Percentiles rank a stretch among this genome's conserved stretches.
phyloP scores from a whole-genome alignment of 2,888 invertebrate genomes.

The Odontomyia ornata region DNA sequence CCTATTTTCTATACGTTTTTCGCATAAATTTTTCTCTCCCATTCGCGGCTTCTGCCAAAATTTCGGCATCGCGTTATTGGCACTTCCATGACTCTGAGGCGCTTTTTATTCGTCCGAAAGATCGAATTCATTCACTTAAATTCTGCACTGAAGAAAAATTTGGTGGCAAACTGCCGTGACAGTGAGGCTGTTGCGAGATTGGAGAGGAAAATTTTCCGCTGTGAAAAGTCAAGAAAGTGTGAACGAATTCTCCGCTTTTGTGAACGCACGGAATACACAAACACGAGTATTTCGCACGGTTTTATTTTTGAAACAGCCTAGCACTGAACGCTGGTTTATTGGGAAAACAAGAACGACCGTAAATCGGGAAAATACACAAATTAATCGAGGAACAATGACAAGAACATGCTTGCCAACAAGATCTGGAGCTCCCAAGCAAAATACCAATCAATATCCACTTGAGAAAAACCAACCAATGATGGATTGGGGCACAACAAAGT shows the following conservation, averaged over 20 bases:
- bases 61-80: conserved; percentile 19
- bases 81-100: conserved; percentile 10
- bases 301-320: conserved; percentile 41
- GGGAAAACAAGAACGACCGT: neutral
- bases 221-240: conserved; percentile 9
- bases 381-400: conserved; percentile 11
- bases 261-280: neutral
- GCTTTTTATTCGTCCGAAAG: neutral
- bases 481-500: neutral
- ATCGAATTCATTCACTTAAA: conserved; percentile 8
- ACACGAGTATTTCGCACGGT: conserved; percentile 32
- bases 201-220: conserved; percentile 6
- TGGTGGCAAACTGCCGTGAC: conserved; percentile 6
- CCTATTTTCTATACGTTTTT: conserved; percentile 24
- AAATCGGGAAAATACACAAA: conserved; percentile 32
- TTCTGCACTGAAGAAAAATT: conserved; percentile 8
- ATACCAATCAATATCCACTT: conserved; percentile 23
- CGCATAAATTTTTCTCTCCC: conserved; percentile 21
- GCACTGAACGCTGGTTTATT: neutral
- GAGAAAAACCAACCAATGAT: neutral
- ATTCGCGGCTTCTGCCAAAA: neutral
- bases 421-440: neutral
- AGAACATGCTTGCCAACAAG: conserved; percentile 16
- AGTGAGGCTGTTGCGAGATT: neutral
- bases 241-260: neutral